Evolutionary conservation across 2,888 invertebrate species (phyloP), one percentile per base, ranked within the genome.

Genomic region (Drosophila formosana): DNA sequence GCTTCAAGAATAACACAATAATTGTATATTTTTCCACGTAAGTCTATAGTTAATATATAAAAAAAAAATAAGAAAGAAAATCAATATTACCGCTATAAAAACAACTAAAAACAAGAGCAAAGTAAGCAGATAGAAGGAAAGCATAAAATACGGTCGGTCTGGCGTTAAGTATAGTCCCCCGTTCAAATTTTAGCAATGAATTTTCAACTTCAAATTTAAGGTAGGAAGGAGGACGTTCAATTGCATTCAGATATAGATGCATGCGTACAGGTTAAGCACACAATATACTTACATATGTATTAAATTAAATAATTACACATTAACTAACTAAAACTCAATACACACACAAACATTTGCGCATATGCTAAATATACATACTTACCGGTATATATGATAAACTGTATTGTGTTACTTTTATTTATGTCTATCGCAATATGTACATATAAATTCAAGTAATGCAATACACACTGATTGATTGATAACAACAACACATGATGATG

Each of bases 11-110:
- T 46, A 47, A 55, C 4, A 73, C 61, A 76, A 77, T 71, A 78
- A 78, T 60, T 83, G 82, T 83, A 83, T 83, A 83, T 83, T 83
- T 83, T 83, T 86, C 80, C 86, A 86, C 83, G 80, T 74, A 83
- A 82, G 74, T 82, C 82, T 78, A 82, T 74, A 84, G 76, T 63
- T 78, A 78, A 80, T 85, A 82, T 66, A 76, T 30, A 58, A 56
- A 32, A 60, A 25, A 65, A 55, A 51, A 56, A 61, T 6, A 41
- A 3, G 41, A 26, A 52, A 7, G 18, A 23, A 39, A 18, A 55
- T 34, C 45, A 56, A 66, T 60, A 66, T 45, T 11, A 47, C 39
- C 51, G 74, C 52, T 64, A 49, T 30, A 32, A 55, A 34, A 55
- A 50, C 49, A 23, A n/a, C 32, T 32, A 23, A 34, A 34, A 52